Base-by-base conservation (phyloP, 2,888 invertebrate genomes). In the Volucella inflata region DNA sequence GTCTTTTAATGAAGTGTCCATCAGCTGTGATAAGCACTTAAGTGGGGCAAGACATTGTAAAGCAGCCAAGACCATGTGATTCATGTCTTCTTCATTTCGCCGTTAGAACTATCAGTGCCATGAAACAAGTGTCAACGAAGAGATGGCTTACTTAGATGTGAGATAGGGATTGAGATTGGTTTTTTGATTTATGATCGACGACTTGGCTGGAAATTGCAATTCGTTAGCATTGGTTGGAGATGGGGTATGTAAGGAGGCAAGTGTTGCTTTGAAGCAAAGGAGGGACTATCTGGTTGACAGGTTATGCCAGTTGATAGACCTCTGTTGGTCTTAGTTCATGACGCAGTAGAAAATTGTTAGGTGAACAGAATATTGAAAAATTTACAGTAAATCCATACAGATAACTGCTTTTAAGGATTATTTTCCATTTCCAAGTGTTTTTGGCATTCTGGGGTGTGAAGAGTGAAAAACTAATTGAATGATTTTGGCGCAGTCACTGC, bases 1-100 rank as follows among this genome's bases (percentile, higher is more conserved):
- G 48, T 48, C 16, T 72, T 76, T 85, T 85, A 85, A 85, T 85
- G 85, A 85, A 85, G 81, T 85, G 85, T 85, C 85, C 72, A 81
- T 81, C 76, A 71, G 51, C 8, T 65, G 51, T 79, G 83, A 84
- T 84, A 79, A 79, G 70, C 64, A 79, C 62, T 75, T 76, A 80
- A 67, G 55, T 80, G 76, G 84, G 55, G 55, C 84, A 85, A 62
- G 4, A 30, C 6, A 71, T 57, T 55, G 30, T 12, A 11, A 17
- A n/a, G 36, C n/a, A 70, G 60, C 60, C 46, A 59, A 71, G 70
- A 44, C 40, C 42, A 50, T 3, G 74, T 70, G 83, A 70, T 83
- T 75, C 84, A 67, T 75, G 53, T 17, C 57, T 53, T 17, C 9
- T 14, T 2, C 30, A 44, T 44, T 64, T 36, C n/a, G 17, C 84